Base-by-base conservation (phyloP, 2,113 vertebrate genomes). In the Vicugna pacos region DNA sequence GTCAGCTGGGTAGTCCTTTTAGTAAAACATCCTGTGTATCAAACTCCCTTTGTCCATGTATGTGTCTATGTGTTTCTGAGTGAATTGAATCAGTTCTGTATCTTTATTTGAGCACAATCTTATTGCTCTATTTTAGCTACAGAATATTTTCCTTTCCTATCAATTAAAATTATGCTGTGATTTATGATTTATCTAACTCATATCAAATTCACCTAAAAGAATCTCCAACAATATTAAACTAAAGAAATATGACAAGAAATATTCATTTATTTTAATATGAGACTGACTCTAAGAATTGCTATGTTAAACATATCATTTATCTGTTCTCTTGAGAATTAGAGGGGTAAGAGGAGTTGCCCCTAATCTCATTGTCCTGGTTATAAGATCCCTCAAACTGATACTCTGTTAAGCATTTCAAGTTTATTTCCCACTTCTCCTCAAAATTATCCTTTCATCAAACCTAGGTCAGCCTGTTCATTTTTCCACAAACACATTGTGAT, bases 141-240 rank as follows among this genome's bases (percentile, higher is more conserved):
- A 94, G 35, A 73, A 24, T 46, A 17, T 35, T 89, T 91, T 70
- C 6, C 54, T 93, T 12, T 5, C 7, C 6, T 48, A 20, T 24
- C 24, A 91, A 24, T 76, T 95, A 87, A 92, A 90, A 65, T 28
- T 75, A 8, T 79, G 3, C 15, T 50, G 64, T 73, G 73, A 54
- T 42, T 42, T 73, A 15, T 7, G 16, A 91, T 35, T 84, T 0
- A 38, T 67, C 8, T 52, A 82, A 62, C 15, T 81, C 13, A 35
- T 52, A 26, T 92, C 5, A 82, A 93, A 58, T 75, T 84, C n/a
- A 70, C 22, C 3, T 48, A 80, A 67, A 42, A 58, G 13, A 54
- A 30, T 85, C 28, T 35, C 15, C 6, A 13, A 67, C 13, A 15
- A 22, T 65, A 60, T 32, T 90, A 88, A 60, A 54, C 8, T 42